Base-by-base conservation (phyloP, 1,140 invertebrate species). In the Anoplolepis gracilipes region DNA sequence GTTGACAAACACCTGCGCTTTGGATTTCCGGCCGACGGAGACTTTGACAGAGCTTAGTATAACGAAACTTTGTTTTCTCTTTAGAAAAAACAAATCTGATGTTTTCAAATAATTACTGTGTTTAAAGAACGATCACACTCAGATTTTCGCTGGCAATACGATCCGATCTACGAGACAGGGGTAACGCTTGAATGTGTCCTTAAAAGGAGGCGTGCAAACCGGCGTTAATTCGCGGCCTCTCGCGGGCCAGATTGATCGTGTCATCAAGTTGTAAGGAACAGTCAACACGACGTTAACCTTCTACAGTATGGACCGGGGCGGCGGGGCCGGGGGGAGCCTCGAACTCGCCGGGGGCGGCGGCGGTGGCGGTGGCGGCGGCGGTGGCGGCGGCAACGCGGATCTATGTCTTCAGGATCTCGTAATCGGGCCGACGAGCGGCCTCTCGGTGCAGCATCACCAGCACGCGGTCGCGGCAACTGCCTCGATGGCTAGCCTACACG, bases 381-480 rank as follows among this genome's bases (percentile, higher is more conserved):
- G 95, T 93, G 96, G 96, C 93, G 94, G 95, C 95, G 94, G 96
- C 96, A 96, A 95, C 95, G 91, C 39, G 96, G 96, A 94, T 59
- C 94, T 97, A 19, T 97, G 97, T 89, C 96, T 97, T 46, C 97
- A 97, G 92, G 97, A 97, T 93, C 95, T 97, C 88, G 96, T 97
- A 36, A 96, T 95, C 10, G 94, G 93, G 49, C 95, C 95, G 95
- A 91, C 91, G 36, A 88, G 89, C 85, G 93, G 92, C 30, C 85
- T 94, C 39, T 93, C 93, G 65, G 94, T 94, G 39, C 96, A 96
- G 85, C 96, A 96, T 91, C 96, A 96, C 92, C 95, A 96, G 82
- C 96, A 97, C 92, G 96, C 96, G 85, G 95, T 61, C 39, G 96
- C 97, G 88, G 96, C 96, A 13, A 64, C 90, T 96, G 97, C 91